These are phyloP conservation scores for Basileuterus tristriatus DNA, from an alignment of 2,797 vertebrate genomes.

Conservation along the genomic window DNA sequence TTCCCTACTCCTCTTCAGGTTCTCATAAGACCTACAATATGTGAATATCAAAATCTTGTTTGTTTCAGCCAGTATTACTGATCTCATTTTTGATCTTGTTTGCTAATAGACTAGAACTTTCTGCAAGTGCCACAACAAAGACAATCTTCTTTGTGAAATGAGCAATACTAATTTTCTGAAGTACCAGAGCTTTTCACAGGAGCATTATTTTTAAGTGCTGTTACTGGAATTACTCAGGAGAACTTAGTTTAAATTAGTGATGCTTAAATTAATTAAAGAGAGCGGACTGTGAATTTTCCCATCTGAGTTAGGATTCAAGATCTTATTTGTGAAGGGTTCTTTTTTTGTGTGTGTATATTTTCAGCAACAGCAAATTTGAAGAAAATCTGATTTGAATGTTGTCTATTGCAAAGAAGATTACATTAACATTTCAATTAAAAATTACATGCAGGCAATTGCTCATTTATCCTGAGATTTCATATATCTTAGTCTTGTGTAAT, in stretches of 20 bases:
- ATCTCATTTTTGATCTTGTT: neutral
- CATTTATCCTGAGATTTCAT: neutral
- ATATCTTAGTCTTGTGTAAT: neutral
- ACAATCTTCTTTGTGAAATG: neutral
- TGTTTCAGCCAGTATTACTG: neutral
- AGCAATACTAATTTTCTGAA: conserved; percentile 28
- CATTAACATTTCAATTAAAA: conserved; percentile 23
- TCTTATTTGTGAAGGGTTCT: neutral
- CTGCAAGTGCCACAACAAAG: neutral
- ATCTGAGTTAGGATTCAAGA: conserved; percentile 12
- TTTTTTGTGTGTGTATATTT: neutral
- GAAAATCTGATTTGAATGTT: conserved; percentile 22
- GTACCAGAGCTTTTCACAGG: conserved; percentile 26
- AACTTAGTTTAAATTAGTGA: conserved; percentile 53
- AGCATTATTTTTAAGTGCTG: conserved; percentile 45
- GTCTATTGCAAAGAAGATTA: neutral
- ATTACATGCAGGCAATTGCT: neutral
- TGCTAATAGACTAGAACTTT: neutral
- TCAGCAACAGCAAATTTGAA: conserved; percentile 7
- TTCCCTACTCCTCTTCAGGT: neutral
- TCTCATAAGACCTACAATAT: neutral
- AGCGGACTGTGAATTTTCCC: conserved; percentile 31
- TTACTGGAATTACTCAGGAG: conserved; percentile 47
- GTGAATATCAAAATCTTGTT: neutral
- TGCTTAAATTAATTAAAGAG: conserved; percentile 63